Percentiles rank a stretch among this genome's conserved stretches.
Conservation (phyloP, 2,888 invertebrate genomes). For the Ochlodes sylvanus region DNA sequence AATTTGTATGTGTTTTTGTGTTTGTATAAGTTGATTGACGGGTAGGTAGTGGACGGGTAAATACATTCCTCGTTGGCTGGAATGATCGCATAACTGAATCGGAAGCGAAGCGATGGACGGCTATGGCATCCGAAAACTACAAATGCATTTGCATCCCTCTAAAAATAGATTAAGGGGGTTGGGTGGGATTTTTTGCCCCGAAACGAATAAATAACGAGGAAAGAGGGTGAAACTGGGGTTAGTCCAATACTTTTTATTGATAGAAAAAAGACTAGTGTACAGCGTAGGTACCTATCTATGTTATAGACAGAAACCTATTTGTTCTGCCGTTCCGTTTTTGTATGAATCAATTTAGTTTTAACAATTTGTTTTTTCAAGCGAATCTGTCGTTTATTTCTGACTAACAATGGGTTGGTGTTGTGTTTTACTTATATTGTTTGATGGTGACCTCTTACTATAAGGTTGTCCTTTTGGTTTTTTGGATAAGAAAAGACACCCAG, state of each 20-base stretch:
- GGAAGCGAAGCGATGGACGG: not conserved
- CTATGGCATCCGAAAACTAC: conserved; percentile 19
- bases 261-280: not conserved
- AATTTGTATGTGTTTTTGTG: conserved; percentile 3
- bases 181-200: conserved; percentile 32
- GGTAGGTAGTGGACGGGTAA: not conserved
- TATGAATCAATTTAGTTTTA: not conserved
- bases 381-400: no score
- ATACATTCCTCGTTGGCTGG: conserved; percentile 11
- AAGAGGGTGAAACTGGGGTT: not conserved
- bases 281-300: not conserved
- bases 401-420: no score
- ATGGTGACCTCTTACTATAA: no score
- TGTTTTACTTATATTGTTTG: no score
- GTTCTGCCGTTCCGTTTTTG: not conserved
- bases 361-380: not conserved
- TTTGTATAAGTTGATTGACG: not conserved
- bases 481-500: no score
- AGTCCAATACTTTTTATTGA: conserved; percentile 31
- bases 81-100: conserved; percentile 25
- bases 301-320: not conserved
- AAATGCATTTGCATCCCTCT: conserved; percentile 17
- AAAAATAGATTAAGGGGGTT: conserved; percentile 26
- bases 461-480: no score
- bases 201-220: conserved; percentile 30